Base-by-base conservation (phyloP, 2,888 invertebrate species). In the Choristoneura rosaceana region DNA sequence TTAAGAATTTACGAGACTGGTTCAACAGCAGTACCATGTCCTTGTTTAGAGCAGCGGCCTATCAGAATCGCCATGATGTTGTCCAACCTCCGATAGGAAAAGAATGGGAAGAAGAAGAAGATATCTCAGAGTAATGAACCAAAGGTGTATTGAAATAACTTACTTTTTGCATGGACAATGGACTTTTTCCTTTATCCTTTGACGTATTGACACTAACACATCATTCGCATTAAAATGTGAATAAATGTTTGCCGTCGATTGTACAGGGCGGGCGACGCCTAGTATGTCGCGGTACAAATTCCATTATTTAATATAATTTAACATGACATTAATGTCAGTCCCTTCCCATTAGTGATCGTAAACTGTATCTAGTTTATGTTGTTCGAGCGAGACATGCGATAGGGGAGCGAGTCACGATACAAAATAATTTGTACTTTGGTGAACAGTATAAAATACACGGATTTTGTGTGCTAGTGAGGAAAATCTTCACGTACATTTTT, bases 271-370 rank as follows among this genome's bases (percentile, higher is more conserved):
- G 68, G 68, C 64, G 33, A 59, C 64, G 73, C 73, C 69, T 64
- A 61, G 65, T 70, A 38, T 68, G 67, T 52, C 64, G 50, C 43
- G 60, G 15, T 59, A 60, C 63, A 50, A 64, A 73, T 55, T 74
- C 61, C 74, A 70, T 67, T 70, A 60, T 70, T 74, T 74, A 70
- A 67, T 74, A 70, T 74, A 74, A 70, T 70, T 74, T 74, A 70
- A 74, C 74, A 70, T 70, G 74, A 58, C 67, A 70, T 70, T 74
- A 70, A 61, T 58, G 70, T 62, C 70, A 66, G 66, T 62, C 66
- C 67, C 65, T 73, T 63, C 70, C 70, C 67, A 60, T 70, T 68
- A 70, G 63, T 55, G 73, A 70, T 66, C 61, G 59, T 74, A 70
- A 70, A 74, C 38, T 66, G 58, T 70, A 66, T 33, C 50, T 62